Base-by-base conservation (phyloP, 2,888 invertebrate genomes). In the Coelinius sp. region DNA sequence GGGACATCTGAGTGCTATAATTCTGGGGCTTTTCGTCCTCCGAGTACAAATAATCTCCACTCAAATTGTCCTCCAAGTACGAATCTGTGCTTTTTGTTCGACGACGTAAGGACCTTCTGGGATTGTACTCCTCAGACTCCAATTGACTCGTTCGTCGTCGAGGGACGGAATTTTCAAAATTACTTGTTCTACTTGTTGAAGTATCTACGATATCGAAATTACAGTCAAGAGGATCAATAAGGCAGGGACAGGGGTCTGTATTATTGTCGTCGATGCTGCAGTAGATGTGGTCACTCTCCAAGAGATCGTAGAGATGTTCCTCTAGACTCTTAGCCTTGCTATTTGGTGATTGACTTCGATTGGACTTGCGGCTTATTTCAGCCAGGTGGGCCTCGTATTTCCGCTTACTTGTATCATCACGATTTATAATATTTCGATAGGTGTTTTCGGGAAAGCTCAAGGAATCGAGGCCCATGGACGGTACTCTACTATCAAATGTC, bases 241-340 rank as follows among this genome's bases (percentile, higher is more conserved):
- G 27, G 31, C 72, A 70, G 22, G 70, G 71, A 73, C 70, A 74
- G 0, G 71, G 44, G 70, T 80, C 77, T 27, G 79, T 76, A 24
- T 83, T 81, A 76, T 90, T 90, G 77, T 92, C 92, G 79, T 92
- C 92, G 85, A 92, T 92, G 84, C 90, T 91, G 84, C 88, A 86
- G 73, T 87, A 87, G 41, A 86, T 80, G 71, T 85, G 87, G 65
- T 87, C 85, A 68, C 79, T 81, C 6, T 81, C 81, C 44, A 71
- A 63, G 66, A 75, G 56, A 44, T 75, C 76, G 68, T 81, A 79
- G 25, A 77, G 24, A 14, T 77, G 77, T 24, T 81, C 77, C n/a
- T 77, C 76, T 31, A 80, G 66, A 49, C 74, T 78, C 71, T 77
- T 80, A 1, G 78, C 74, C 3, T 62, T 27, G 17, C 31, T 20